A percentile compares a stretch with the other conserved stretches of the same genome.
Evolutionary conservation across 2,113 vertebrate genomes (phyloP).

Genomic region (Cottus gobio): DNA sequence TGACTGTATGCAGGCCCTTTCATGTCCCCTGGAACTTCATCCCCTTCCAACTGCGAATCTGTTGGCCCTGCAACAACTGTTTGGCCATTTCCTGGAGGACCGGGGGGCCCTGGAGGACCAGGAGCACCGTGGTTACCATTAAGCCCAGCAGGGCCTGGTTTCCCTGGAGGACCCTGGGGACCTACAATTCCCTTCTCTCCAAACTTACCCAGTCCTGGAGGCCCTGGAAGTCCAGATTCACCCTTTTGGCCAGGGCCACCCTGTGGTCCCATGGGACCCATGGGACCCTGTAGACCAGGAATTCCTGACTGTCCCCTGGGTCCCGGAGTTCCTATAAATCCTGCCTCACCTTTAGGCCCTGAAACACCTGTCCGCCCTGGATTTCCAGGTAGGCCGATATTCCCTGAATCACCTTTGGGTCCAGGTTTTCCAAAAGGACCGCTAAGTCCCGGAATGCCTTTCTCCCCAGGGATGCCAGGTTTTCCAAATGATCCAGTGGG

Average conservation of each 20-base stretch:
- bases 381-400: constrained; percentile 89
- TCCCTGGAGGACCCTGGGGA: constrained; percentile 91
- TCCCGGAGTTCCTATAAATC: constrained; percentile 90
- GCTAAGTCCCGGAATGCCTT: constrained; percentile 88
- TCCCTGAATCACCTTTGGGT: constrained; percentile 93
- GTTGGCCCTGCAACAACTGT: constrained; percentile 88
- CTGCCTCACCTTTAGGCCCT: constrained; percentile 90
- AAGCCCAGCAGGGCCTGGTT: constrained; percentile 88
- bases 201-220: constrained; percentile 86
- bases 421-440: constrained; percentile 90
- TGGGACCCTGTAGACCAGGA: constrained; percentile 92
- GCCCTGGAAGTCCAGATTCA: constrained; percentile 89
- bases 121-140: constrained; percentile 87
- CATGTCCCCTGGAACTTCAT: constrained; percentile 85
- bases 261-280: constrained; percentile 95
- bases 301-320: constrained; percentile 93
- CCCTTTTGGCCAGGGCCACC: constrained; percentile 92
- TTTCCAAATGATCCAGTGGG: constrained; percentile 88
- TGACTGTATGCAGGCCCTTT: constrained; percentile 89
- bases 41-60: constrained; percentile 88
- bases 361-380: constrained; percentile 86
- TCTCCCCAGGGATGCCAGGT: constrained; percentile 91
- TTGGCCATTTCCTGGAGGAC: constrained; percentile 88
- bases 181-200: constrained; percentile 90
- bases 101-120: constrained; percentile 88